Percentiles rank a stretch among this genome's conserved stretches.
phyloP scores from a whole-genome alignment of 2,888 invertebrate genomes.

The Alloscopus bannaensis region DNA sequence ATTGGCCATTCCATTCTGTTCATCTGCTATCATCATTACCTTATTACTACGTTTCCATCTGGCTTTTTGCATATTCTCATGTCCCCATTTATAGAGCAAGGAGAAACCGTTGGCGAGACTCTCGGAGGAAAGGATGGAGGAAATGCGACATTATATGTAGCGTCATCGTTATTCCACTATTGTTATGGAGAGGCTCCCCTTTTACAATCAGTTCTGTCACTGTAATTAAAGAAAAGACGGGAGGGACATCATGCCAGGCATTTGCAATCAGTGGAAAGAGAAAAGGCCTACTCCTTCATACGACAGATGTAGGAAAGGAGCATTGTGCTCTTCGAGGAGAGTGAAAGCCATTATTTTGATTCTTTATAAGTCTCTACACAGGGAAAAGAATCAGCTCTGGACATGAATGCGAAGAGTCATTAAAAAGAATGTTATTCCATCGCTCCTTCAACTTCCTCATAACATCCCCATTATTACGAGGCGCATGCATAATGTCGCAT shows the following conservation, averaged over 20 bases:
- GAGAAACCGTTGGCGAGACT: too few species aligned
- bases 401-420: slow-evolving; percentile 37
- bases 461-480: neutral
- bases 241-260: slow-evolving; percentile 56
- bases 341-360: slow-evolving; percentile 50
- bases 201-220: slow-evolving; percentile 51
- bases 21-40: slow-evolving; percentile 51
- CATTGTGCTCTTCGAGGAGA: slow-evolving; percentile 27
- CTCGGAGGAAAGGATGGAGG: too few species aligned
- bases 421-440: slow-evolving; percentile 48
- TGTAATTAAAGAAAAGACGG: slow-evolving; percentile 59
- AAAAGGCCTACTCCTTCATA: slow-evolving; percentile 9
- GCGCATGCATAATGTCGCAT: too few species aligned
- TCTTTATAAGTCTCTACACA: slow-evolving; percentile 46
- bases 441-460: slow-evolving; percentile 19
- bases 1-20: slow-evolving; percentile 48
- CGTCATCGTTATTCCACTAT: slow-evolving; percentile 55
- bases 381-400: slow-evolving; percentile 40
- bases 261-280: slow-evolving; percentile 39
- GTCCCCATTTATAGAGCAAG: slow-evolving; percentile 34
- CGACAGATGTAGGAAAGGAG: slow-evolving; percentile 16
- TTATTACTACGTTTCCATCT: slow-evolving; percentile 57
- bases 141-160: slow-evolving; percentile 62
- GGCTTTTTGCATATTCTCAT: slow-evolving; percentile 22
- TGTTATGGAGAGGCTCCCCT: slow-evolving; percentile 51